A percentile compares a stretch with the other conserved stretches of the same genome.
phyloP scores from a whole-genome alignment of 2,113 vertebrate species.

The Paradisaea rubra region DNA sequence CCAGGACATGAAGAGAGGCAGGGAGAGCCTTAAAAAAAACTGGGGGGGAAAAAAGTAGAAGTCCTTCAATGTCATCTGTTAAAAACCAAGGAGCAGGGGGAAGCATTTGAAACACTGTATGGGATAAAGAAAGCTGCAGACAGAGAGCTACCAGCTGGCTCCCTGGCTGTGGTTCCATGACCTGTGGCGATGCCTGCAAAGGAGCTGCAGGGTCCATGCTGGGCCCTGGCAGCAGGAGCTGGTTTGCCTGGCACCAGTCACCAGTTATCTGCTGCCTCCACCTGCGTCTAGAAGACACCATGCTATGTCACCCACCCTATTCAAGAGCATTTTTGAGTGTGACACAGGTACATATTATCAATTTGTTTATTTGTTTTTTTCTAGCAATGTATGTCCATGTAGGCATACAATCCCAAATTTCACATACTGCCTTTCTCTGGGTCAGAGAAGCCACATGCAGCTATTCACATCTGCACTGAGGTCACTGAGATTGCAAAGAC shows the following conservation, averaged over 20 bases:
- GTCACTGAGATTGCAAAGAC: not conserved
- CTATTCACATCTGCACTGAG: not conserved
- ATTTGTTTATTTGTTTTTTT: not conserved
- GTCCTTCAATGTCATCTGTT: not conserved
- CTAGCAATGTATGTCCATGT: not conserved
- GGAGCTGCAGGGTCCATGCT: not conserved
- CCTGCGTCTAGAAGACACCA: not conserved
- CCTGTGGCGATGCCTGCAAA: not conserved
- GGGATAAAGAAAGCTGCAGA: not conserved
- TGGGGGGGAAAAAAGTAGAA: rapidly evolving
- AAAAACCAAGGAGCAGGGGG: not conserved
- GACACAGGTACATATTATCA: not conserved
- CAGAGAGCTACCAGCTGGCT: not conserved
- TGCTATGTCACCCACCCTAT: not conserved
- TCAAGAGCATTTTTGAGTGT: not conserved
- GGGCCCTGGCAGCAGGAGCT: not conserved
- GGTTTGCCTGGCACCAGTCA: not conserved
- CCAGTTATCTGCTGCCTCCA: not conserved
- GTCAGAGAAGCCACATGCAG: not conserved
- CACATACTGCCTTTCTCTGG: not conserved
- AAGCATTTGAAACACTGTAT: not conserved
- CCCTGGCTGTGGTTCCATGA: not conserved
- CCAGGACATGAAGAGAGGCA: not conserved
- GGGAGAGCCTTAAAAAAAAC: not conserved
- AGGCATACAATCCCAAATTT: not conserved